A percentile compares a stretch with the other conserved stretches of the same genome.
Conservation (phyloP, 2,113 vertebrate genomes). For the Bombycilla garrulus region DNA sequence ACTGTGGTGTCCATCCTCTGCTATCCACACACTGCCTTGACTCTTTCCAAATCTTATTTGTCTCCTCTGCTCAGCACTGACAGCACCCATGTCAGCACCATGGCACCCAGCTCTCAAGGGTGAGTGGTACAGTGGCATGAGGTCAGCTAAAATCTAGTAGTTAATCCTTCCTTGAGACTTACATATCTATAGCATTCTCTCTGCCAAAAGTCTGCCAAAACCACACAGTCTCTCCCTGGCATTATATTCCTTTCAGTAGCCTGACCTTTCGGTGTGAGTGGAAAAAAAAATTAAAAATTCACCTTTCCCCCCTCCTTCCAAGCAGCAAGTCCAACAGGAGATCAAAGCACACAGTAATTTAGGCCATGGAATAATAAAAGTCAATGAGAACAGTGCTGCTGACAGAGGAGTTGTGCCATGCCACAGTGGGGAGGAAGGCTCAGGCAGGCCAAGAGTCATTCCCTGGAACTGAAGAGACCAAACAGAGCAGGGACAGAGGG, state of each 20-base stretch:
- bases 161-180: not conserved
- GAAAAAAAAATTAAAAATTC: not conserved
- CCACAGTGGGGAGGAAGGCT: not conserved
- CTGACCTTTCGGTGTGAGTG: not conserved
- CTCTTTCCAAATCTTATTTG: not conserved
- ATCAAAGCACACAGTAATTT: constrained; percentile 19
- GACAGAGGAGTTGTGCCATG: not conserved
- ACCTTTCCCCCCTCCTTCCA: not conserved
- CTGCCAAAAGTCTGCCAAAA: not conserved
- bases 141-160: not conserved
- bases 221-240: not conserved
- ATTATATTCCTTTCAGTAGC: not conserved
- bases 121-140: not conserved
- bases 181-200: not conserved
- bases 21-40: too few relatives aligned
- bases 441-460: not conserved
- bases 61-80: not conserved
- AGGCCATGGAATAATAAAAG: constrained; percentile 21
- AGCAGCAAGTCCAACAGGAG: not conserved
- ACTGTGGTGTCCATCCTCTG: not conserved
- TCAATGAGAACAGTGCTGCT: constrained; percentile 7
- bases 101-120: not conserved
- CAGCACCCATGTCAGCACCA: not conserved
- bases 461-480: not conserved
- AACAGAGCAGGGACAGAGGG: not conserved